These are phyloP conservation scores for Ammodytes dubius DNA, from an alignment of 2,113 vertebrate species.

Conservation along the genomic window DNA sequence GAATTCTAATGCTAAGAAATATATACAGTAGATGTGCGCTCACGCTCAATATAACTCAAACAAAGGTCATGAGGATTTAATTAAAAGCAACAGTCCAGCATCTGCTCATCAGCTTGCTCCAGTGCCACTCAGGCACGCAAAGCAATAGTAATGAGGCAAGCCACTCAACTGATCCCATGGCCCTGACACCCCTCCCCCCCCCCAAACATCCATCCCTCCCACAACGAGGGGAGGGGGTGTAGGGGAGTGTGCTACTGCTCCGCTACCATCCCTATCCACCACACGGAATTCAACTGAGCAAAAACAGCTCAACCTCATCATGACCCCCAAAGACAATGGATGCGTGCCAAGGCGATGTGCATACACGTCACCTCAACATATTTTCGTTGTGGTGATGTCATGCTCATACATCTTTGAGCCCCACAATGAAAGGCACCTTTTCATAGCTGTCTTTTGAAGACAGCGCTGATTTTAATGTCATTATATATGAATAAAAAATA, in stretches of 20 bases:
- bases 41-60: slow-evolving; percentile 82
- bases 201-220: slow-evolving; percentile 29
- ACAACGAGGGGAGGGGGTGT: background rate
- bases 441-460: background rate
- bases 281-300: slow-evolving; percentile 43
- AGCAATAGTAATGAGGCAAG: slow-evolving; percentile 78
- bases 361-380: slow-evolving; percentile 53
- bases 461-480: background rate
- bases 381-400: slow-evolving; percentile 44
- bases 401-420: background rate
- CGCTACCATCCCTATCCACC: slow-evolving; percentile 47
- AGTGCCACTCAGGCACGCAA: slow-evolving; percentile 76
- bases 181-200: background rate
- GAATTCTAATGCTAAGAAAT: slow-evolving; percentile 26
- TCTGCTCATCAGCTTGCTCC: slow-evolving; percentile 84
- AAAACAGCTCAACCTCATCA: slow-evolving; percentile 63
- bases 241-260: slow-evolving; percentile 6
- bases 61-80: slow-evolving; percentile 85
- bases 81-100: slow-evolving; percentile 87
- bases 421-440: background rate
- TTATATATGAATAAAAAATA: background rate
- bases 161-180: slow-evolving; percentile 66
- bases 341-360: slow-evolving; percentile 56
- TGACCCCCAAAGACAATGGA: slow-evolving; percentile 63
- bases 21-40: slow-evolving; percentile 39